phyloP scores from a whole-genome alignment of 2,888 invertebrate species.

The Melikaiella ostensackeni region DNA sequence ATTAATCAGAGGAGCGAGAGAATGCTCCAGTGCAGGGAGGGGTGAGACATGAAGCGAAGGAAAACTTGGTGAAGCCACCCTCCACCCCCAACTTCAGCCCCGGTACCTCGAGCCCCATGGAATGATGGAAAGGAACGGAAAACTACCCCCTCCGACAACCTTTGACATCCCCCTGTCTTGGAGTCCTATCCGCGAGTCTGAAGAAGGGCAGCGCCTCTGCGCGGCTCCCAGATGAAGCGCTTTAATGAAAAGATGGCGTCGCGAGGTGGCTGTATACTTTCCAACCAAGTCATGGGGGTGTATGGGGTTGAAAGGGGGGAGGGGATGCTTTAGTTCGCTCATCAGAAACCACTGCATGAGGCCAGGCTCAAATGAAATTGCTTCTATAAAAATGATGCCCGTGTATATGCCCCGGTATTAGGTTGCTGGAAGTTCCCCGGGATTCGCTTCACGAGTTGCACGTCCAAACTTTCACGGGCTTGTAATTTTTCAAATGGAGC shows the following conservation, averaged over 20 bases:
- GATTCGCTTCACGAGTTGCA: conserved; percentile 51
- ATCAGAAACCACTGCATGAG: conserved; percentile 76
- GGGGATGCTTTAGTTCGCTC: conserved; percentile 64
- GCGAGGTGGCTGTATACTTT: conserved; percentile 39
- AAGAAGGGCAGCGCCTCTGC: conserved; percentile 60
- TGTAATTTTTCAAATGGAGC: conserved; percentile 19
- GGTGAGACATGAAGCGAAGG: conserved; percentile 66
- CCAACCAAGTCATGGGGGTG: conserved; percentile 37
- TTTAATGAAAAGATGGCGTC: conserved; percentile 76
- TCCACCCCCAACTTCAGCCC: conserved; percentile 41
- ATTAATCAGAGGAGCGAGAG: conserved; percentile 66
- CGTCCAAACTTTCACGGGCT: conserved; percentile 28
- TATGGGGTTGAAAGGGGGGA: conserved; percentile 49
- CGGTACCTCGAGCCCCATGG: conserved; percentile 35
- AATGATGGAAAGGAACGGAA: background rate
- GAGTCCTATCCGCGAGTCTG: conserved; percentile 36
- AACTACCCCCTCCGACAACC: conserved; percentile 42
- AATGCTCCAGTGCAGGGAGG: conserved; percentile 48
- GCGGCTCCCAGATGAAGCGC: conserved; percentile 70
- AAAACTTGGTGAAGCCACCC: conserved; percentile 56
- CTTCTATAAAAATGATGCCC: conserved; percentile 75
- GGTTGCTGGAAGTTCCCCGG: conserved; percentile 56
- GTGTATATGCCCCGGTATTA: conserved; percentile 73
- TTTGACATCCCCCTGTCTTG: conserved; percentile 58
- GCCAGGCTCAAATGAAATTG: conserved; percentile 75